A percentile compares a stretch with the other conserved stretches of the same genome.
phyloP scores from a whole-genome alignment of 2,888 invertebrate species.

The Leptopterna dolabrata region DNA sequence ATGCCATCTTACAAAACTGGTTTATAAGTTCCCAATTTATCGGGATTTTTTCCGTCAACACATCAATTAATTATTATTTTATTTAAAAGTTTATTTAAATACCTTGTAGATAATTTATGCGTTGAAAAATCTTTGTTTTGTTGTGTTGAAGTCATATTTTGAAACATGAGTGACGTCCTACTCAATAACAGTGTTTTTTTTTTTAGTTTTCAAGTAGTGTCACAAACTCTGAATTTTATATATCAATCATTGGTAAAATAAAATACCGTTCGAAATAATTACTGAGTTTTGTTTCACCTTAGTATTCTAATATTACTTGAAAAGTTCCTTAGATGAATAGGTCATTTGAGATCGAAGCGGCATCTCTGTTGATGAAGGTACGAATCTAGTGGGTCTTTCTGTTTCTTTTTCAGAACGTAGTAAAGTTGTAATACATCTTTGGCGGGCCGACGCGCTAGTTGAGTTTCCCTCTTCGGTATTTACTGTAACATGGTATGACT shows the following conservation, averaged over 20 bases:
- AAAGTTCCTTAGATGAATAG: neutral
- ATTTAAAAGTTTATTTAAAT: constrained; percentile 43
- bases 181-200: neutral
- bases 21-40: neutral
- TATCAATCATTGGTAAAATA: constrained; percentile 2
- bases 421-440: neutral
- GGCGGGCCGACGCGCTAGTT: neutral
- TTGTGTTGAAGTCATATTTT: neutral
- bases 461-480: neutral
- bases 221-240: constrained; percentile 14
- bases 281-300: constrained; percentile 6
- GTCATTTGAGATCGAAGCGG: neutral
- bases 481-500: neutral
- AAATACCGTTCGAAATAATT: neutral
- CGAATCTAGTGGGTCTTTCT: neutral
- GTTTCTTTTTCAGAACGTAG: neutral
- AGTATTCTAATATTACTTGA: neutral
- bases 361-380: neutral
- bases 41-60: neutral
- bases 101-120: neutral
- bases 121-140: neutral
- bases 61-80: constrained; percentile 29
- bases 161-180: constrained; percentile 2
- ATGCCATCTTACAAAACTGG: neutral
- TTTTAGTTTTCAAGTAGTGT: neutral